Base-by-base conservation (phyloP, 1,140 invertebrate genomes). In the Drosophila kepulauana region DNA sequence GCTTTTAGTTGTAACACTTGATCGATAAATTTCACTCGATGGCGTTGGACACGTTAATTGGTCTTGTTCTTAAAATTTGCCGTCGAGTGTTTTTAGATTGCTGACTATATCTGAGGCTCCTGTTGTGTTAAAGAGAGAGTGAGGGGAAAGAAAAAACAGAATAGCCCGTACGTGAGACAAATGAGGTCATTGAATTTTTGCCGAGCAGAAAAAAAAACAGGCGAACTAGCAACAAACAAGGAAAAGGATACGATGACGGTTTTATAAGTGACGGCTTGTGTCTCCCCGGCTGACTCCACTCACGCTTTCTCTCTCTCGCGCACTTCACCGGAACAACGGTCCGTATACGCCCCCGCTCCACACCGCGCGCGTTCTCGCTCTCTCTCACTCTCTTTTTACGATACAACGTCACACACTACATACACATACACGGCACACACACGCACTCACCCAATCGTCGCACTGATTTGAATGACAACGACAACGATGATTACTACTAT, bases 181-280 rank as follows among this genome's bases (percentile, higher is more conserved):
- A 89, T 89, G 85, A 89, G 85, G 85, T 89, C 85, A 89, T 89
- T 89, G 85, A 89, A 89, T 89, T 89, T 89, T 81, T 38, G 35
- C 68, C 65, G 69, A 67, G 71, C 54, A 65, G 59, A 59, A 67
- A 45, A 51, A 43, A 61, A 35, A 48, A 11, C 51, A 54, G 13
- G 54, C 54, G 35, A 57, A 57, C 54, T 57, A 57, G 61, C 33
- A 49, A 56, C 33, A 49, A 56, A 57, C 54, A 51, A 35, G 69
- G 59, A 64, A 75, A 78, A 78, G 82, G 82, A 87, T 78, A 82
- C 76, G 57, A 38, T 10, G 35, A 38, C 35, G 35, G 35, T 10
- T 38, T 58, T 65, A 65, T 65, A 54, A 61, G 45, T 67, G 75
- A 54, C 75, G 15, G 59, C 52, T 49, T 51, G 46, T 41, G 71